These are phyloP conservation scores for Cecidostiba fungosa DNA, from an alignment of 2,888 invertebrate genomes.

Conservation along the genomic window DNA sequence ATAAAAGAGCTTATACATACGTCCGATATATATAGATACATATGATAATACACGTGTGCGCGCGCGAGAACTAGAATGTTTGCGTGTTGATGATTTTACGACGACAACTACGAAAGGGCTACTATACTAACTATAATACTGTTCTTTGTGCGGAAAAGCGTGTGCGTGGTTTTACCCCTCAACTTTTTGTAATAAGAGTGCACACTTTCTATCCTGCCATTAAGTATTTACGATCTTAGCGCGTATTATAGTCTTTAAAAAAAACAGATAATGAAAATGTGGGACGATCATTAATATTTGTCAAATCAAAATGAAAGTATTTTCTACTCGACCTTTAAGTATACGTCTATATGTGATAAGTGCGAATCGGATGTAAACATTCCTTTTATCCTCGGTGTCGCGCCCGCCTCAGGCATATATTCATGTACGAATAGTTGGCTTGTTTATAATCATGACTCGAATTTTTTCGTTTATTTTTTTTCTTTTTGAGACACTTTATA, in stretches of 20 bases:
- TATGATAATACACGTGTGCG: constrained; percentile 25
- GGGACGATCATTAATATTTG: constrained; percentile 53
- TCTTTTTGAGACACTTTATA: constrained; percentile 36
- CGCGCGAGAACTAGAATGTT: constrained; percentile 27
- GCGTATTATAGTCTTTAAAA: constrained; percentile 53
- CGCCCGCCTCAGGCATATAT: constrained; percentile 58
- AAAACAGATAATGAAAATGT: constrained; percentile 4
- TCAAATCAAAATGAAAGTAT: constrained; percentile 63
- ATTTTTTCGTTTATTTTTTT: constrained; percentile 27
- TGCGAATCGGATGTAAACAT: constrained; percentile 64
- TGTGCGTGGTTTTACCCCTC: constrained; percentile 38
- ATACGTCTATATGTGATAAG: constrained; percentile 63
- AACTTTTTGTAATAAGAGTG: constrained; percentile 49
- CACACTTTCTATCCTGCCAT: constrained; percentile 63
- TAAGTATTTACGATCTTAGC: constrained; percentile 62
- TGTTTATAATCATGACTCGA: constrained; percentile 55
- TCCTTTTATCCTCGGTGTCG: constrained; percentile 62
- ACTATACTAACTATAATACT: constrained; percentile 32
- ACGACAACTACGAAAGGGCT: constrained; percentile 17
- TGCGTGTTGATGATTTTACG: background rate
- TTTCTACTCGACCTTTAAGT: constrained; percentile 62
- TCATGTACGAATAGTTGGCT: constrained; percentile 51
- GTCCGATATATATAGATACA: constrained; percentile 58
- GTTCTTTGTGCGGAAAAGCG: constrained; percentile 48
- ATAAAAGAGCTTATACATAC: constrained; percentile 54